A percentile compares a stretch with the other conserved stretches of the same genome.
phyloP scores from a whole-genome alignment of 2,113 vertebrate species.

The Turdus rufiventris region DNA sequence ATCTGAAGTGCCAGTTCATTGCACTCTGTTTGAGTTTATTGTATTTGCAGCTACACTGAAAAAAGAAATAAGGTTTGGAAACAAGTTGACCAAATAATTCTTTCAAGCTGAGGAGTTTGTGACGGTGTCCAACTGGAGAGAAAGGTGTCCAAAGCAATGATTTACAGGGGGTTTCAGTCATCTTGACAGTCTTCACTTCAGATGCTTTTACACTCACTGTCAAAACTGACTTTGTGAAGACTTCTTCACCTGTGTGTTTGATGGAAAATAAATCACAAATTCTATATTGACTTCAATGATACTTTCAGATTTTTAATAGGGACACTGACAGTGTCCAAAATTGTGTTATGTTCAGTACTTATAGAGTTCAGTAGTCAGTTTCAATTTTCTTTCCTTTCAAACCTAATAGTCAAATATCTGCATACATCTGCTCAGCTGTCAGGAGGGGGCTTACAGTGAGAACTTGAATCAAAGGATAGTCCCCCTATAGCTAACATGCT shows the following conservation, averaged over 20 bases:
- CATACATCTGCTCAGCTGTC: not conserved
- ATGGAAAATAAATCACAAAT: not conserved
- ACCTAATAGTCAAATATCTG: not conserved
- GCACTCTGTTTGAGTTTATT: not conserved
- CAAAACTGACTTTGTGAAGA: not conserved
- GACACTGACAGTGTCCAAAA: not conserved
- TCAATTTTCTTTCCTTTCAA: not conserved
- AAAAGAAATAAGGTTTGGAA: not conserved
- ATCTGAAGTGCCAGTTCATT: constrained; percentile 18
- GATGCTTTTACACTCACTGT: not conserved
- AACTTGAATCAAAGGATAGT: not conserved
- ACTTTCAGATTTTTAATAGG: not conserved
- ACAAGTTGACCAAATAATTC: not conserved
- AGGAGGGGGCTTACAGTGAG: not conserved
- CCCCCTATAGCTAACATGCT: not conserved
- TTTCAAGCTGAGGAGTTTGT: not conserved
- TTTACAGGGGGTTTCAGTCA: not conserved
- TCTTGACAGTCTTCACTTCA: not conserved
- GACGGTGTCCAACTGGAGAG: not conserved
- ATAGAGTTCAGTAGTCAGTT: not conserved
- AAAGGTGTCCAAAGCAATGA: not conserved
- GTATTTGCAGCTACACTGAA: not conserved
- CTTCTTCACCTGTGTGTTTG: not conserved
- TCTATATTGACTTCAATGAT: not conserved
- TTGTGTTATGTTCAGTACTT: not conserved